Evolutionary conservation across 2,888 invertebrate genomes (phyloP).

Genomic region (Junonia oenone): DNA sequence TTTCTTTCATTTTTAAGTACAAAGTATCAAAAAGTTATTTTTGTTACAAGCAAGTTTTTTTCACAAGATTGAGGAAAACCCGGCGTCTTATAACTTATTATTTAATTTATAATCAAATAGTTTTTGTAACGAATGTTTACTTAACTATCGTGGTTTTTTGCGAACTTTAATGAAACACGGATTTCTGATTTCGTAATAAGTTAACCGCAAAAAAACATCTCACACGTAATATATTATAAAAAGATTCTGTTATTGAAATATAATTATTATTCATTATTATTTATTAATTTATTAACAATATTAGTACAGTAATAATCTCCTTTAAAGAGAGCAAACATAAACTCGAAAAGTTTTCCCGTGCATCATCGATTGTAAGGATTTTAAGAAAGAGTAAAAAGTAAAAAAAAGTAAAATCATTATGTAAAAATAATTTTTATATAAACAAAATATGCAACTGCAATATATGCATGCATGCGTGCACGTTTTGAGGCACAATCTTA

Average conservation of each 20-base stretch:
- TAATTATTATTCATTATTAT: background rate
- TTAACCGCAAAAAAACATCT: background rate
- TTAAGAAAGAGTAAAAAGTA: no score
- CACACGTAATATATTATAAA: background rate
- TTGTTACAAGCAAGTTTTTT: background rate
- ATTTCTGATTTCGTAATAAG: background rate
- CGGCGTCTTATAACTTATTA: background rate
- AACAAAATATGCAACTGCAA: conserved; percentile 20
- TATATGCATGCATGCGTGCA: conserved; percentile 13
- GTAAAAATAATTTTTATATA: no score
- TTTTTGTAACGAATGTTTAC: background rate
- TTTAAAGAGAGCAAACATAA: no score
- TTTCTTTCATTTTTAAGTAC: no score
- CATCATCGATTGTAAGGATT: no score
- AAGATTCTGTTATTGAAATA: background rate
- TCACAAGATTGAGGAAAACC: background rate
- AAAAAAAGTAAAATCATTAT: no score
- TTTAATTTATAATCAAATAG: background rate
- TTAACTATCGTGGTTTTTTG: background rate
- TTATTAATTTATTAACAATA: no score
- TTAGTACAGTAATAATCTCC: no score
- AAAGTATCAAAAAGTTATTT: background rate
- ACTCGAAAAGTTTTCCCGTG: no score
- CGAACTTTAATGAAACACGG: background rate
- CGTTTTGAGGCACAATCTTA: conserved; percentile 23